Evolutionary conservation across 2,888 invertebrate species (phyloP).

Genomic region (Ypsolopha sequella): DNA sequence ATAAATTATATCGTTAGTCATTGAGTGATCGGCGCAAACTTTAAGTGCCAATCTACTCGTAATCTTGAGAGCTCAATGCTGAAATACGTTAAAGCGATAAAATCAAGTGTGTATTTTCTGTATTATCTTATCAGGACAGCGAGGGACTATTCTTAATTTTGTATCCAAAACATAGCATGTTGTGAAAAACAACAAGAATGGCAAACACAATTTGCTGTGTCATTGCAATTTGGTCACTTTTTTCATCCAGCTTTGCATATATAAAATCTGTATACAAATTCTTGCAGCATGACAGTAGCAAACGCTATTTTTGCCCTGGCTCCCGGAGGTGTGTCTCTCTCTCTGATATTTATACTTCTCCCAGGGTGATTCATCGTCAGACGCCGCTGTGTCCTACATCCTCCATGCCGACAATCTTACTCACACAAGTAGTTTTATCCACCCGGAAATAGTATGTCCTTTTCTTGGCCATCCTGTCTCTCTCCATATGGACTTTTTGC

Average conservation of each 20-base stretch:
- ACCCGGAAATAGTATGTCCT: constrained; percentile 43
- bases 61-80: too few relatives aligned
- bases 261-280: background rate
- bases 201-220: background rate
- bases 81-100: too few relatives aligned
- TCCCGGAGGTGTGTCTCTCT: constrained; percentile 59
- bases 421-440: constrained; percentile 36
- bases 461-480: constrained; percentile 17
- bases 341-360: constrained; percentile 57
- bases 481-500: constrained; percentile 6
- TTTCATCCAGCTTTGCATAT: background rate
- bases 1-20: too few relatives aligned
- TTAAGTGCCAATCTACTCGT: too few relatives aligned
- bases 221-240: background rate
- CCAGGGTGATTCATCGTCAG: constrained; percentile 47
- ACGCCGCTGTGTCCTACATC: constrained; percentile 56
- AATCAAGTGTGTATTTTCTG: too few relatives aligned
- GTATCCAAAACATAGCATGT: too few relatives aligned
- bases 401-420: constrained; percentile 57
- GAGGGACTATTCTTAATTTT: too few relatives aligned
- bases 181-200: too few relatives aligned
- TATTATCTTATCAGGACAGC: too few relatives aligned
- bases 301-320: constrained; percentile 55
- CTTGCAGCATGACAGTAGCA: constrained; percentile 51
- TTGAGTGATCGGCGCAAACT: too few relatives aligned